Conservation (phyloP, 2,797 vertebrate genomes). For the Taenioides sp. region DNA sequence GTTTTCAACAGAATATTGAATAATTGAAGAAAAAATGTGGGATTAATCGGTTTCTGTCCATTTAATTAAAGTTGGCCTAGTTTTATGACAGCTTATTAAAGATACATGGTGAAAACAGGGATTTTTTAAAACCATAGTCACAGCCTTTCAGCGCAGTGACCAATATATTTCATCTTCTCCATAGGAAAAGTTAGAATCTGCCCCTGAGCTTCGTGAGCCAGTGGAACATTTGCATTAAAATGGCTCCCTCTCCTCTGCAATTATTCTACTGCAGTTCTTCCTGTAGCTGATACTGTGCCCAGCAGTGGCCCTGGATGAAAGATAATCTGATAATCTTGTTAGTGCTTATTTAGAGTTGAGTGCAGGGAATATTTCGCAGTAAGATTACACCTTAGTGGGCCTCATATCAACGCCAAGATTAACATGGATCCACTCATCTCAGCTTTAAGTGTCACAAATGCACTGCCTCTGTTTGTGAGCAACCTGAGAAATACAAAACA, state of each 20-base stretch:
- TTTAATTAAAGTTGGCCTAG: conserved; percentile 49
- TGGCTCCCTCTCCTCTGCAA: conserved; percentile 31
- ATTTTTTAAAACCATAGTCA: conserved; percentile 15
- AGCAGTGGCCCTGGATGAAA: conserved; percentile 50
- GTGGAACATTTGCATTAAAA: conserved; percentile 51
- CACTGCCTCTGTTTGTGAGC: conserved; percentile 11
- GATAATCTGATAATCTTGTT: conserved; percentile 73
- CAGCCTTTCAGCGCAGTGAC: conserved; percentile 8
- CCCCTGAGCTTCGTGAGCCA: conserved; percentile 45
- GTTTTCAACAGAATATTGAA: conserved; percentile 33
- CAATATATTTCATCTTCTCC: conserved; percentile 26
- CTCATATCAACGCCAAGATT: conserved; percentile 56
- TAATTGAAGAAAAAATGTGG: conserved; percentile 6
- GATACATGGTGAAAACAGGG: conserved; percentile 21
- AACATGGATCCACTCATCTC: conserved; percentile 60
- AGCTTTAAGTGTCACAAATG: conserved; percentile 46
- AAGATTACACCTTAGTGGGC: conserved; percentile 31
- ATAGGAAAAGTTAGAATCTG: conserved; percentile 37
- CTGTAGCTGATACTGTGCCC: conserved; percentile 41
- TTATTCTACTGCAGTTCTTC: conserved; percentile 44
- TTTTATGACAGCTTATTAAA: conserved; percentile 37
- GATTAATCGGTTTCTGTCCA: conserved; percentile 38
- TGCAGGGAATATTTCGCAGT: conserved; percentile 59
- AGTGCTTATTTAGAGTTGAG: conserved; percentile 65
- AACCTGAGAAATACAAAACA: background rate